Conservation (phyloP, 1,140 invertebrate genomes). For the Catajapyx aquilonaris region DNA sequence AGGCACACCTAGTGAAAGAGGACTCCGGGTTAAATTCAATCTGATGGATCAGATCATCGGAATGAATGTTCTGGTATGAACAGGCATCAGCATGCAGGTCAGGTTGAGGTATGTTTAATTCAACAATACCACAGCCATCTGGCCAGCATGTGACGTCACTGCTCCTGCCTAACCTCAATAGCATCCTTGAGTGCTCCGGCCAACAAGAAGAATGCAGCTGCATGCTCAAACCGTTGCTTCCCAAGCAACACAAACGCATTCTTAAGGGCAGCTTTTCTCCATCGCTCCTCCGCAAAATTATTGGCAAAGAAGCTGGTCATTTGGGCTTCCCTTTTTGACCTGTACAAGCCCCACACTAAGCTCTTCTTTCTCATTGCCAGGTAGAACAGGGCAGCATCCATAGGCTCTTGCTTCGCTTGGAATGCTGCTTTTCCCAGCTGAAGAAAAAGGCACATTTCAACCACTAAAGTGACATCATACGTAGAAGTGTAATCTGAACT, state of each 20-base stretch:
- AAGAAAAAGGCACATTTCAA: conserved; percentile 5
- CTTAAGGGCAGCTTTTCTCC: conserved; percentile 91
- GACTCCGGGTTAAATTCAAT: no score
- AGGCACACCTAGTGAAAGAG: conserved; percentile 46
- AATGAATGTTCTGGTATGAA: no score
- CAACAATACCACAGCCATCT: no score
- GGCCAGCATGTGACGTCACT: no score
- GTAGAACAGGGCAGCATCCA: conserved; percentile 95
- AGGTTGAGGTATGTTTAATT: no score
- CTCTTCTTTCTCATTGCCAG: conserved; percentile 97
- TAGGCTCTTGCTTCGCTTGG: conserved; percentile 72
- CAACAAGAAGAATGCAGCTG: conserved; percentile 87
- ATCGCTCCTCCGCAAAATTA: conserved; percentile 79
- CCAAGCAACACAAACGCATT: conserved; percentile 92
- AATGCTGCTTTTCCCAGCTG: conserved; percentile 74
- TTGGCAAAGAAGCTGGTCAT: conserved; percentile 93
- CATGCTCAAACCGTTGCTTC: conserved; percentile 83
- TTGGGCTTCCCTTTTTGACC: conserved; percentile 65
- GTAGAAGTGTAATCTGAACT: no score
- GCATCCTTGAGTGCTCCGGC: conserved; percentile 86
- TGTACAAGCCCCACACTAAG: conserved; percentile 85
- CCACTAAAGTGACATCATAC: not conserved
- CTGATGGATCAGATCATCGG: no score
- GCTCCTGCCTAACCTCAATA: conserved; percentile 74
- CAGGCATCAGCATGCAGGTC: no score